Evolutionary conservation across 1,140 invertebrate species (phyloP).

Genomic region (Whitmania pigra): DNA sequence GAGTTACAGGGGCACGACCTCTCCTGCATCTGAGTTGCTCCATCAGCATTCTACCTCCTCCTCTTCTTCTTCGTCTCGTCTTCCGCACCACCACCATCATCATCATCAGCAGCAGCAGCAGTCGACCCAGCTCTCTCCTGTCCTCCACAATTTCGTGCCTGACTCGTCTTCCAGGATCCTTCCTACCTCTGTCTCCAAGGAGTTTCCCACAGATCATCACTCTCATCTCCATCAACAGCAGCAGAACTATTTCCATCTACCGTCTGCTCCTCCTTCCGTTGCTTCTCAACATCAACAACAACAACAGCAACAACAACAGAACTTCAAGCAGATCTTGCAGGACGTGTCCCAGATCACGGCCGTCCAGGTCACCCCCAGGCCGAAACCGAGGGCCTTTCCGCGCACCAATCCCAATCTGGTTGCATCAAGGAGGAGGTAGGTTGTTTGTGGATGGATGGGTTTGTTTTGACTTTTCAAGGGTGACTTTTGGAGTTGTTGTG

Average conservation of each 20-base stretch:
- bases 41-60: too few relatives aligned
- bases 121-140: not conserved
- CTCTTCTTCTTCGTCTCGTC: too few relatives aligned
- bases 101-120: too few relatives aligned
- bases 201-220: not conserved
- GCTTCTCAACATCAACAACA: not conserved
- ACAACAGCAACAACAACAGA: not conserved
- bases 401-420: conserved; percentile 41
- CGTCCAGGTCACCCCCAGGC: conserved; percentile 26
- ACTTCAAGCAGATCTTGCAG: conserved; percentile 12
- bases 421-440: conserved; percentile 26
- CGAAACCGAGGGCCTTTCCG: conserved; percentile 38
- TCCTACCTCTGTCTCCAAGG: not conserved
- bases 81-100: too few relatives aligned
- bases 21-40: too few relatives aligned
- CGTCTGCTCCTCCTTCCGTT: too few relatives aligned
- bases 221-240: not conserved
- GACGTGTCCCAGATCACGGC: conserved; percentile 23
- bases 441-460: not conserved
- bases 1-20: too few relatives aligned
- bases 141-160: conserved; percentile 3
- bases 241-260: not conserved
- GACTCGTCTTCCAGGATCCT: not conserved
- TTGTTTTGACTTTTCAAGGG: not conserved
- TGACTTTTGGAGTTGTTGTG: too few relatives aligned